Base-by-base conservation (phyloP, 1,140 invertebrate species). In the Aradophagus sp. region DNA sequence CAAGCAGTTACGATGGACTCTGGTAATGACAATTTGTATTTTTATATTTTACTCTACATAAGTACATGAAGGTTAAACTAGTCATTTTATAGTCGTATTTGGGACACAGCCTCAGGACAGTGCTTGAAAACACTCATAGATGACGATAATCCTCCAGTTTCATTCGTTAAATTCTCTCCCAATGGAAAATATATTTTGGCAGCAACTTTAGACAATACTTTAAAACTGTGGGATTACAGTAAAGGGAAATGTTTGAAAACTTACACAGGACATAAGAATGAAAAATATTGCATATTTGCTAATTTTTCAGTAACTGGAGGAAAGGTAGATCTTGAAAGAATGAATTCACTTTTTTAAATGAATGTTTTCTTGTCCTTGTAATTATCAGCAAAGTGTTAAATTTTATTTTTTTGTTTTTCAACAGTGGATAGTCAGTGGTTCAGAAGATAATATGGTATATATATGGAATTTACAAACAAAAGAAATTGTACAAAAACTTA, bases 381-480 rank as follows among this genome's bases (percentile, higher is more conserved):
- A n/a, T n/a, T n/a, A n/a, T n/a, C n/a, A n/a, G n/a, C n/a, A n/a
- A n/a, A n/a, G n/a, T n/a, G n/a, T n/a, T n/a, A n/a, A n/a, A n/a
- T n/a, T n/a, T n/a, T n/a, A n/a, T n/a, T n/a, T n/a, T n/a, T n/a
- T n/a, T n/a, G n/a, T n/a, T 41, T 38, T 15, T 19, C 86, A 88
- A 32, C 83, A 97, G 94, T 99, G 98, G 98, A 99, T 99, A 83
- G 97, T 99, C 32, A 98, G 97, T 41, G 98, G 98, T 10, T 99
- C 97, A n/a, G 98, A 99, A 87, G 98, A 99, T 83, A 97, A 98
- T 80, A 90, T 97, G 88, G 97, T 99, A 2, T 99, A 99, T 78
- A 98, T 99, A 75, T 99, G 98, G 98, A 99, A 99, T 89, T 88
- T 99, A 47, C 98, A 99, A 81, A 98, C 97, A 11, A 99, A 99